A percentile compares a stretch with the other conserved stretches of the same genome.
These are phyloP conservation scores for Euspilapteryx auroguttella DNA, from an alignment of 2,888 invertebrate species.

Conservation along the genomic window DNA sequence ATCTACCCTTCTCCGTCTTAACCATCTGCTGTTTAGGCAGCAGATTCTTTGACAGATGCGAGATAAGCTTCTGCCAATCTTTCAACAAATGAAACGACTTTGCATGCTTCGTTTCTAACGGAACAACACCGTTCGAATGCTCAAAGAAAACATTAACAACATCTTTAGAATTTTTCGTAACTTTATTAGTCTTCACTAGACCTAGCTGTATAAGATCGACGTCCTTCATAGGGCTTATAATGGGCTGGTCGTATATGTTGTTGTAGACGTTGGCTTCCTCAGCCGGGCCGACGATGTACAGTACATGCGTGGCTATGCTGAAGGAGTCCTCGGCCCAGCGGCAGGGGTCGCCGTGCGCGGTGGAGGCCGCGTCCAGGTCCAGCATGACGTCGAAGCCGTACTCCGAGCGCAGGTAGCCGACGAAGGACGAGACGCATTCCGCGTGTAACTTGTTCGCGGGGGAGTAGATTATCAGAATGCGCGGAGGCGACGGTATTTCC, in stretches of 20 bases:
- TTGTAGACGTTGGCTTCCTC: conserved; percentile 26
- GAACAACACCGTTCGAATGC: conserved; percentile 31
- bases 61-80: conserved; percentile 43
- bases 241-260: conserved; percentile 42
- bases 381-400: conserved; percentile 39
- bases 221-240: conserved; percentile 27
- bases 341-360: conserved; percentile 34
- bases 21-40: conserved; percentile 34
- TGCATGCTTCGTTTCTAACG: conserved; percentile 28
- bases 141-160: conserved; percentile 38
- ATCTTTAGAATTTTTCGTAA: conserved; percentile 19
- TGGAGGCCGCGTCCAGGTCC: conserved; percentile 32
- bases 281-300: conserved; percentile 37
- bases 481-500: conserved; percentile 36
- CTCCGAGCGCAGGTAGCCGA: conserved; percentile 30
- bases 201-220: conserved; percentile 28
- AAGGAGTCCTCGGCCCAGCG: conserved; percentile 40
- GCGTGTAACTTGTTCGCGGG: conserved; percentile 34
- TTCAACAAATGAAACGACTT: conserved; percentile 29
- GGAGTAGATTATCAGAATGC: conserved; percentile 38
- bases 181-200: conserved; percentile 20
- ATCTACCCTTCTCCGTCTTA: conserved; percentile 36
- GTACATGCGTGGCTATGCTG: conserved; percentile 24
- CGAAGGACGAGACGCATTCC: conserved; percentile 36
- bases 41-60: conserved; percentile 36